phyloP scores from a whole-genome alignment of 2,113 vertebrate genomes.

The Cervus canadensis region DNA sequence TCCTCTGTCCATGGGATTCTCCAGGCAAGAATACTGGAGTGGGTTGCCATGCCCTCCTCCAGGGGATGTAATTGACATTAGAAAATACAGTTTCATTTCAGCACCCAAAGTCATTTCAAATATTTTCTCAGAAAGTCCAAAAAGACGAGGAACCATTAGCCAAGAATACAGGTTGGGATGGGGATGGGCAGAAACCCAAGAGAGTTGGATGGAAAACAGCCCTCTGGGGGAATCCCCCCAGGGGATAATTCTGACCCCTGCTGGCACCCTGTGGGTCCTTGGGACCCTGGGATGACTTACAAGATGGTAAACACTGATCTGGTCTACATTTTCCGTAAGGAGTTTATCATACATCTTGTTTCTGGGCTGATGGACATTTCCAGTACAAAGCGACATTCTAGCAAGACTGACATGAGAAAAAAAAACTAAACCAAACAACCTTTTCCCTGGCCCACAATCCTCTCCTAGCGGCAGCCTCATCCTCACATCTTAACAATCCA shows the following conservation, averaged over 20 bases:
- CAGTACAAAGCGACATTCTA: neutral
- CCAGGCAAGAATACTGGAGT: neutral
- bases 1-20: neutral
- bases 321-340: fast-evolving
- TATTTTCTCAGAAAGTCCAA: neutral
- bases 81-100: neutral
- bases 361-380: neutral
- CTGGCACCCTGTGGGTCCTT: neutral
- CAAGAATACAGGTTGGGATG: neutral
- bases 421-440: neutral
- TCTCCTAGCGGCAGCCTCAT: neutral
- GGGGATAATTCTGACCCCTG: neutral
- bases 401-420: neutral
- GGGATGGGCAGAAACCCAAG: fast-evolving
- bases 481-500: neutral
- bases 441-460: neutral
- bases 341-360: neutral
- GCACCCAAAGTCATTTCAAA: neutral
- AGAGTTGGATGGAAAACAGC: neutral
- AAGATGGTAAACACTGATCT: neutral
- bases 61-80: neutral
- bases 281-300: neutral
- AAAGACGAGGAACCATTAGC: neutral
- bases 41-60: neutral
- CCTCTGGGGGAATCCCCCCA: neutral